Evolutionary conservation across 2,113 vertebrate species (phyloP), one percentile per base, ranked within the genome.

Genomic region (Elachura formosa): DNA sequence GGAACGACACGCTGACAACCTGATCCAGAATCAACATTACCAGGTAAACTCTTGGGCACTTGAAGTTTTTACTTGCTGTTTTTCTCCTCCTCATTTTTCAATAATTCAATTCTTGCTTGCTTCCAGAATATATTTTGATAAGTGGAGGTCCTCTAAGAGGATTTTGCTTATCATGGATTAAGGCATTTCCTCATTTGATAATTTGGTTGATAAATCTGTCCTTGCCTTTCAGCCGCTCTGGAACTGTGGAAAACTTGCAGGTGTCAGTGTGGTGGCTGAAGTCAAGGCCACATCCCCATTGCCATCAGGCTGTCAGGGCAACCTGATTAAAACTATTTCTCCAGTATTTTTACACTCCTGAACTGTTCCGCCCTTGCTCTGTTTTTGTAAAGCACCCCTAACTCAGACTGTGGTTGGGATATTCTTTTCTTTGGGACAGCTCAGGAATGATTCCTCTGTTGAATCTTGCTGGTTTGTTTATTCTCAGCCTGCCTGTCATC

Each of bases 11-110:
- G 98, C 98, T 10, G 99, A 99, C 98, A 99, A 98, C 85, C 97
- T 99, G 97, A 99, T 99, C 66, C 99, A 99, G 97, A 99, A 99
- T 90, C 98, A 99, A 89, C 99, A 99, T 79, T 99, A 99, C 95
- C 99, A 99, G 99, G 99, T 99, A 97, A 96, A 96, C 16, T 45
- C 45, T 62, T 56, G 56, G 89, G 72, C 58, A 25, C 14, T 2
- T 15, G 0, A 61, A 33, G n/a, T 46, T 62, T 72, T 84, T 31
- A 34, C 41, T 78, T 67, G 40, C 38, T 41, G 5, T 72, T 89
- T 76, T 68, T 67, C 67, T 62, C 45, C 40, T 55, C 66, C 48
- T 78, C 25, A 22, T 76, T 87, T 87, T 26, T 52, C 81, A 51
- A 33, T 52, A 64, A 28, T 45, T 58, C 8, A 2, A 1, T 49